A percentile compares a stretch with the other conserved stretches of the same genome.
These are phyloP conservation scores for Linnaemya vulpina DNA, from an alignment of 2,888 invertebrate species.

Conservation along the genomic window DNA sequence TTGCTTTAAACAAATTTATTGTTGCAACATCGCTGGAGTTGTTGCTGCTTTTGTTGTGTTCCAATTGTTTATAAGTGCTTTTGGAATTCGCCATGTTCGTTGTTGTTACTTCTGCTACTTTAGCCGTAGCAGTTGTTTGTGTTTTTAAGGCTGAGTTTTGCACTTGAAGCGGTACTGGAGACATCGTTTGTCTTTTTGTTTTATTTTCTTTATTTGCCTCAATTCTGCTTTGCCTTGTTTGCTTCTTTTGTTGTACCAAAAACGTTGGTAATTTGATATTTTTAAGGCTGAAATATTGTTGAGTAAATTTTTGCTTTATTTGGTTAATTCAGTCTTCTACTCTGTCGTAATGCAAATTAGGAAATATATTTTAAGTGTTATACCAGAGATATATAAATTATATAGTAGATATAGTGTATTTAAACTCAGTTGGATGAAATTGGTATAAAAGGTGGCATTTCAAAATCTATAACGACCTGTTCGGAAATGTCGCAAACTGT, in stretches of 20 bases:
- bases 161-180: slow-evolving; percentile 67
- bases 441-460: too few relatives aligned
- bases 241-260: slow-evolving; percentile 19
- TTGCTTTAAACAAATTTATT: slow-evolving; percentile 49
- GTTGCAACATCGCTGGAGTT: slow-evolving; percentile 48
- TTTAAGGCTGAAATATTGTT: slow-evolving; percentile 62
- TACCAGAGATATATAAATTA: too few relatives aligned
- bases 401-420: too few relatives aligned
- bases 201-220: not conserved
- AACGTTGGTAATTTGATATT: slow-evolving; percentile 62
- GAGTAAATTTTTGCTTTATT: slow-evolving; percentile 22
- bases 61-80: slow-evolving; percentile 60
- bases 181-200: slow-evolving; percentile 63
- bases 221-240: slow-evolving; percentile 26
- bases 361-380: not conserved
- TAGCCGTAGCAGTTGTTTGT: slow-evolving; percentile 40
- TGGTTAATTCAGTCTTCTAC: slow-evolving; percentile 26
- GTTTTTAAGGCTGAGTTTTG: slow-evolving; percentile 49
- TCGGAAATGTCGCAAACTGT: too few relatives aligned
- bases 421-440: too few relatives aligned
- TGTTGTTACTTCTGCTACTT: slow-evolving; percentile 55
- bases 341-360: not conserved
- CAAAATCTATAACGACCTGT: too few relatives aligned
- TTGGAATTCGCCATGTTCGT: slow-evolving; percentile 62
- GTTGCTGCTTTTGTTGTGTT: slow-evolving; percentile 51